phyloP scores from a whole-genome alignment of 2,888 invertebrate genomes.

The Troilus luridus region DNA sequence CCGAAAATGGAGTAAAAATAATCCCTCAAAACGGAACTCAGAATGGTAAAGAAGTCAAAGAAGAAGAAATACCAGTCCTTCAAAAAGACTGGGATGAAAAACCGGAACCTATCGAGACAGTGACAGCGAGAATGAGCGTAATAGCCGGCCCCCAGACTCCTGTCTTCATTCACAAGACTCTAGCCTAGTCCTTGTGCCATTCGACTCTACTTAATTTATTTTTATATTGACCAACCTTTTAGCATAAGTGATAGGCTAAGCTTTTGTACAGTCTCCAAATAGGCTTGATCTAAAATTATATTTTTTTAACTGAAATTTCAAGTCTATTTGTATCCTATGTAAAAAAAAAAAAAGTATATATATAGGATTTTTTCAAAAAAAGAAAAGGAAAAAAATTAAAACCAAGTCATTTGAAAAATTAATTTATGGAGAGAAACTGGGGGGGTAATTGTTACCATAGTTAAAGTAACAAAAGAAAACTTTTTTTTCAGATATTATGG shows the following conservation, averaged over 20 bases:
- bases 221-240: constrained; percentile 59
- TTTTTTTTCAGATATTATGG: constrained; percentile 7
- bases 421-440: constrained; percentile 18
- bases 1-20: constrained; percentile 64
- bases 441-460: constrained; percentile 55
- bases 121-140: constrained; percentile 61
- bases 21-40: constrained; percentile 62
- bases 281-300: constrained; percentile 55
- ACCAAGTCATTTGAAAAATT: constrained; percentile 15
- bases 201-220: constrained; percentile 59
- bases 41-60: constrained; percentile 61
- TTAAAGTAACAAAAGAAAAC: constrained; percentile 33
- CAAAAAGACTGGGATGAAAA: constrained; percentile 58
- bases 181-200: constrained; percentile 61
- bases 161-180: constrained; percentile 63
- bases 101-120: constrained; percentile 62
- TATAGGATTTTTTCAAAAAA: constrained; percentile 50
- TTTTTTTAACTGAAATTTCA: constrained; percentile 58
- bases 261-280: constrained; percentile 59
- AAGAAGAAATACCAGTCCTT: constrained; percentile 61
- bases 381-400: constrained; percentile 32
- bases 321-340: constrained; percentile 57
- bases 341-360: constrained; percentile 19
- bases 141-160: constrained; percentile 63
- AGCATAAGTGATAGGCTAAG: constrained; percentile 54